phyloP scores from a whole-genome alignment of 2,888 invertebrate species.

The Folsomia manolachei region DNA sequence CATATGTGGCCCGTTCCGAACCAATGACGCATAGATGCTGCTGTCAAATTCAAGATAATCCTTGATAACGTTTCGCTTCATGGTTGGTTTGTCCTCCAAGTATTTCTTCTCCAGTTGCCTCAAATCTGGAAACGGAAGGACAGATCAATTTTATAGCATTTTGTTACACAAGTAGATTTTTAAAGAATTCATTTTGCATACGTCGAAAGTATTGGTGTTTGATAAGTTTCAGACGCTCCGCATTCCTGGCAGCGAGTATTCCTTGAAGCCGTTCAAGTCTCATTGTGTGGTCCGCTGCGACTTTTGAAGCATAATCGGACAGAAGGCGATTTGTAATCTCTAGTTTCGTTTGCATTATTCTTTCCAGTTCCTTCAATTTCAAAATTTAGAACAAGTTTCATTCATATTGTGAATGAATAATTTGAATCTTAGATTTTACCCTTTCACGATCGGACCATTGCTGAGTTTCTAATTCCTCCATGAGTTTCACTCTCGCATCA shows the following conservation, averaged over 20 bases:
- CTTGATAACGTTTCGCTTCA: slow-evolving; percentile 56
- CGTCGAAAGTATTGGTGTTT: slow-evolving; percentile 54
- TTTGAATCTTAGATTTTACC: slow-evolving; percentile 54
- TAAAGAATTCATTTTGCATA: slow-evolving; percentile 21
- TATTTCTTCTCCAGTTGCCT: slow-evolving; percentile 43
- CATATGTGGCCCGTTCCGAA: slow-evolving; percentile 61
- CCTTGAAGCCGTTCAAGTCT: slow-evolving; percentile 59
- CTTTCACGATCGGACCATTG: slow-evolving; percentile 80
- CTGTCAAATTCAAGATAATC: slow-evolving; percentile 62
- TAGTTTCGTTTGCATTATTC: slow-evolving; percentile 67
- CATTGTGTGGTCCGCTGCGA: slow-evolving; percentile 55
- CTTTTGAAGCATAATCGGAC: slow-evolving; percentile 58
- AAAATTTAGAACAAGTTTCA: slow-evolving; percentile 12
- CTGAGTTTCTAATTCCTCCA: slow-evolving; percentile 75
- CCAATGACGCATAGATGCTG: slow-evolving; percentile 64
- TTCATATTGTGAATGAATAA: slow-evolving; percentile 7
- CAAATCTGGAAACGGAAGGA: slow-evolving; percentile 27
- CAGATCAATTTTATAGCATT: slow-evolving; percentile 1
- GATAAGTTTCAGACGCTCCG: slow-evolving; percentile 61
- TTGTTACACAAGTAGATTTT: slow-evolving; percentile 12
- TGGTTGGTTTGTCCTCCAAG: slow-evolving; percentile 51
- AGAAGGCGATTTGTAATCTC: slow-evolving; percentile 67
- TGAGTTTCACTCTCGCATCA: slow-evolving; percentile 63
- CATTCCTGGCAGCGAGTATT: slow-evolving; percentile 60
- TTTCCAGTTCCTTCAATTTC: slow-evolving; percentile 68